Conservation (phyloP, 2,113 vertebrate genomes). For the Columbina picui region DNA sequence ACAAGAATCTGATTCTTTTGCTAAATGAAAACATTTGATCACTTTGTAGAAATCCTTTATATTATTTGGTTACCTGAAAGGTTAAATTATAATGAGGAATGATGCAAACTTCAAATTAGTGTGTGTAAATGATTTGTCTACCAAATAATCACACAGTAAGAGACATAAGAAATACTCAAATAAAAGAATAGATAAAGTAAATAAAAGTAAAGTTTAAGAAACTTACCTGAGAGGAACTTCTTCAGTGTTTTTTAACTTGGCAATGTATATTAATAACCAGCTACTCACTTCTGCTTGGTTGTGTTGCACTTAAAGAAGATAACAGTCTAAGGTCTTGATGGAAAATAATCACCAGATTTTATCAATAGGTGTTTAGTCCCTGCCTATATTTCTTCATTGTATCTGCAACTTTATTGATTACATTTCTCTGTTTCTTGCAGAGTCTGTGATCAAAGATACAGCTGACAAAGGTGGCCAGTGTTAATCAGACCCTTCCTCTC, state of each 20-base stretch:
- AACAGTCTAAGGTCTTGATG: not conserved
- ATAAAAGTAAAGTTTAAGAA: not conserved
- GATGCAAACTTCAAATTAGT: not conserved
- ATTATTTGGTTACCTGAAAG: not conserved
- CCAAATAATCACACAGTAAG: not conserved
- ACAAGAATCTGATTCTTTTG: not conserved
- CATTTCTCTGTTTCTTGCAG: constrained; percentile 1
- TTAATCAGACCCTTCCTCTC: constrained; percentile 23
- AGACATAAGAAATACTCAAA: not conserved
- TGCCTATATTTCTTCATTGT: constrained; percentile 22
- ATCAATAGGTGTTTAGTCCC: not conserved
- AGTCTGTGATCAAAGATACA: not conserved
- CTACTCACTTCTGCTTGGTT: not conserved
- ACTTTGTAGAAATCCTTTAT: not conserved
- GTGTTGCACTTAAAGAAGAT: not conserved
- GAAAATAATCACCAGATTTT: constrained; percentile 23
- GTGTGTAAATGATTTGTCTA: not conserved
- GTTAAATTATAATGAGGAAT: not conserved
- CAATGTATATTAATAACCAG: not conserved
- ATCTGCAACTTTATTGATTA: constrained; percentile 8
- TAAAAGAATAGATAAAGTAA: not conserved
- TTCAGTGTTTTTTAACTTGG: not conserved
- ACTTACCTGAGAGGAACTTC: not conserved
- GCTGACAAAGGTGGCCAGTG: not conserved
- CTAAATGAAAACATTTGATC: not conserved